These are phyloP conservation scores for Lasiurus borealis DNA, from an alignment of 2,113 vertebrate genomes.

Conservation along the genomic window DNA sequence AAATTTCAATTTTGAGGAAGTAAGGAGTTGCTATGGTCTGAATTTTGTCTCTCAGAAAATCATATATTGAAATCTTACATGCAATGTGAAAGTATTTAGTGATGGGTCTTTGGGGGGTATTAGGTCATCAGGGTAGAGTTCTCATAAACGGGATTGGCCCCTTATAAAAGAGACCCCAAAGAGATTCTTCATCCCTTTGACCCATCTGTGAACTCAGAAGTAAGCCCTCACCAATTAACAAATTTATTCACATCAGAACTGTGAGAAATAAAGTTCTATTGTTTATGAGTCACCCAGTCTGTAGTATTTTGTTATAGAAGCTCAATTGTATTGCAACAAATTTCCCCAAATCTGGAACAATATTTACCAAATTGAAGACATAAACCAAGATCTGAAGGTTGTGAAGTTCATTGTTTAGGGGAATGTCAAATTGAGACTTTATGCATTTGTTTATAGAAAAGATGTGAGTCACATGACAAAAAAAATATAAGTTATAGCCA, in stretches of 20 bases:
- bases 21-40: not conserved
- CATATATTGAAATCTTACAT: not conserved
- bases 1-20: not conserved
- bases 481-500: not conserved
- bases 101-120: not conserved
- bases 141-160: not conserved
- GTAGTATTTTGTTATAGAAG: not conserved
- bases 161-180: not conserved
- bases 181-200: not conserved
- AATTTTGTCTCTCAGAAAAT: not conserved
- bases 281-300: not conserved
- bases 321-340: not conserved
- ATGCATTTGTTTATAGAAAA: not conserved
- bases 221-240: not conserved
- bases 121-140: not conserved
- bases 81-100: not conserved
- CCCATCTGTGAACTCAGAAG: not conserved
- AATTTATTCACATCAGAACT: not conserved
- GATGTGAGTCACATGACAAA: not conserved
- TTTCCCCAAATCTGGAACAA: too few relatives aligned
- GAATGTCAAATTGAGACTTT: not conserved
- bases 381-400: not conserved
- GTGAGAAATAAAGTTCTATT: not conserved
- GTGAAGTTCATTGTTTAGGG: not conserved
- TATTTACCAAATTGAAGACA: not conserved